Evolutionary conservation across 23 tunicate genomes (phyloP).

Genomic region (Oikopleura albicans): DNA sequence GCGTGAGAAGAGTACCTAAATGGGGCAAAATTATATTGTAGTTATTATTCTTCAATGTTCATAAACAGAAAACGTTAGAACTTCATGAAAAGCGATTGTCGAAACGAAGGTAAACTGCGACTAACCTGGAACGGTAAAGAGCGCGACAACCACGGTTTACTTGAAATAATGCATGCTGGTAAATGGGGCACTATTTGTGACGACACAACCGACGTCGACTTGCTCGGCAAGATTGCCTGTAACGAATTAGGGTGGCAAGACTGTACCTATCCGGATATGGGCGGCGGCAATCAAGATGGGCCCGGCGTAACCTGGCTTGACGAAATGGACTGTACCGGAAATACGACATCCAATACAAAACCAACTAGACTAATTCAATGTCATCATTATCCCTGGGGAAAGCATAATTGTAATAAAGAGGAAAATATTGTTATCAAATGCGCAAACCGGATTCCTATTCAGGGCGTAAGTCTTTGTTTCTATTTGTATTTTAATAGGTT

Average conservation of each 20-base stretch:
- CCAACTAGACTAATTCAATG: neutral
- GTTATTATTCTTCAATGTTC: too few relatives aligned
- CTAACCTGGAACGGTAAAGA: neutral
- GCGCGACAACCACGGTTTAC: neutral
- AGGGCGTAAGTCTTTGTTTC: neutral
- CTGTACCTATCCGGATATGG: conserved; percentile 2
- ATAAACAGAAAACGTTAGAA: too few relatives aligned
- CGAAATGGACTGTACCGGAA: neutral
- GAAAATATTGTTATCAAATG: conserved; percentile 11
- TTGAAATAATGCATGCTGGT: neutral
- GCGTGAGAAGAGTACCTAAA: too few relatives aligned
- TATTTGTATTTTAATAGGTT: neutral
- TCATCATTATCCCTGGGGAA: neutral
- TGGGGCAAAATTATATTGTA: too few relatives aligned
- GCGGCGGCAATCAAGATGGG: neutral
- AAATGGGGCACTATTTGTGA: conserved; percentile 16
- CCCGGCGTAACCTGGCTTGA: neutral
- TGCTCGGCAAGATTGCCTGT: neutral
- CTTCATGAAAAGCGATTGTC: too few relatives aligned
- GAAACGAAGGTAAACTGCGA: neutral
- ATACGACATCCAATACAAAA: neutral
- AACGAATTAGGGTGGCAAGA: neutral
- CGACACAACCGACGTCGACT: neutral
- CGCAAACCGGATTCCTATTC: neutral
- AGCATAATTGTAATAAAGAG: neutral